A percentile compares a stretch with the other conserved stretches of the same genome.
Conservation (phyloP, 2,888 invertebrate species). For the Drosophila neonasuta region DNA sequence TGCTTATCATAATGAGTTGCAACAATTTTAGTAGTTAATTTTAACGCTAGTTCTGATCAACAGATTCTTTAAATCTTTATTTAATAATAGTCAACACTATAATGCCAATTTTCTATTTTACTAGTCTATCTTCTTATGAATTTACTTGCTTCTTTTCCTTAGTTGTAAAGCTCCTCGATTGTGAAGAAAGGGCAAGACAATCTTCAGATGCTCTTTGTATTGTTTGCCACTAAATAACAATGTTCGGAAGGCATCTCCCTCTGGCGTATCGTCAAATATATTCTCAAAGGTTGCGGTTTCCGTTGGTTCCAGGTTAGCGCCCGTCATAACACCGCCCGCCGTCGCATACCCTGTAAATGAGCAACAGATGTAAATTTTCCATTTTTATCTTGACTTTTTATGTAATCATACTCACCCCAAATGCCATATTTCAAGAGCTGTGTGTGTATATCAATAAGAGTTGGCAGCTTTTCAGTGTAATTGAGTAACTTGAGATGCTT, state of each 20-base stretch:
- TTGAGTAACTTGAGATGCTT: conserved; percentile 68
- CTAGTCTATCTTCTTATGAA: background rate
- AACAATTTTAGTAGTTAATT: no score
- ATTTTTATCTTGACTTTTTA: background rate
- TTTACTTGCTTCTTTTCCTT: background rate
- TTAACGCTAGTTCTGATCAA: no score
- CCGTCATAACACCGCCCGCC: conserved; percentile 42
- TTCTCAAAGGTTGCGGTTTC: conserved; percentile 47
- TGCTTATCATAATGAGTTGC: background rate
- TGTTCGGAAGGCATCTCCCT: conserved; percentile 31
- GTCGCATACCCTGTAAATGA: conserved; percentile 35
- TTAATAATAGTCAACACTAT: no score
- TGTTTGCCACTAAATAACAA: conserved; percentile 34
- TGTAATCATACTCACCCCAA: conserved; percentile 55
- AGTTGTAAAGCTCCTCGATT: conserved; percentile 51
- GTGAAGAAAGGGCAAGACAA: conserved; percentile 49
- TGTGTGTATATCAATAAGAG: conserved; percentile 71
- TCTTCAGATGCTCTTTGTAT: conserved; percentile 33
- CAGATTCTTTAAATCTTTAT: no score
- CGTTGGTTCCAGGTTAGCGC: conserved; percentile 29
- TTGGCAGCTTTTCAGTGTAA: conserved; percentile 67
- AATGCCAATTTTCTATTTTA: background rate
- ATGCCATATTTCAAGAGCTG: conserved; percentile 65
- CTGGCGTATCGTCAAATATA: conserved; percentile 33
- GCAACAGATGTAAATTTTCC: background rate